Conservation (phyloP, 2,797 vertebrate genomes). For the Coregonus ussuriensis region DNA sequence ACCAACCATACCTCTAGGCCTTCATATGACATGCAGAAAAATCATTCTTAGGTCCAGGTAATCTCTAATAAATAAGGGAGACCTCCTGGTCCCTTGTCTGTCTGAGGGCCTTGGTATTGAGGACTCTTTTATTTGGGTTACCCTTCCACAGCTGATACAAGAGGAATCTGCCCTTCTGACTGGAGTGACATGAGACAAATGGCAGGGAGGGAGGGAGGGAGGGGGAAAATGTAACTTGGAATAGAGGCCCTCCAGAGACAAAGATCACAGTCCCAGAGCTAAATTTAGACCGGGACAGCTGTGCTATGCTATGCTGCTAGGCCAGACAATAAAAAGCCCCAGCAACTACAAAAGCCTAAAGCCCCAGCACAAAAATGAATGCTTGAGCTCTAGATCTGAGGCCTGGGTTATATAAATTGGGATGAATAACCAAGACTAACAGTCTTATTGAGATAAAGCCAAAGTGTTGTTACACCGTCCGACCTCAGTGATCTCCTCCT, state of each 20-base stretch:
- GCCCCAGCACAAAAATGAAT: conserved; percentile 7
- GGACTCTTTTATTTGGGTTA: conserved; percentile 1
- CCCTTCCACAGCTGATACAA: conserved; percentile 29
- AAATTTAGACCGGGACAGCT: conserved; percentile 42
- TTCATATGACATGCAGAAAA: not conserved
- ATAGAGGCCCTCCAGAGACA: conserved; percentile 16
- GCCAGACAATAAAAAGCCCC: conserved; percentile 20
- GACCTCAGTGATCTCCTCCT: conserved; percentile 80
- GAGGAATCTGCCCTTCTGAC: conserved; percentile 36
- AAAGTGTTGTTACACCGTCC: not conserved
- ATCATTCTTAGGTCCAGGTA: not conserved
- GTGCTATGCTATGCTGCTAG: conserved; percentile 39
- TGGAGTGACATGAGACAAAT: conserved; percentile 50
- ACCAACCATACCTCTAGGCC: not conserved
- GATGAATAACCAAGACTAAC: not conserved
- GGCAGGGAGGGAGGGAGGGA: conserved; percentile 24
- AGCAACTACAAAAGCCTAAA: not conserved
- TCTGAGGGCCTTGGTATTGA: conserved; percentile 4
- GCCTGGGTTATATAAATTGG: not conserved
- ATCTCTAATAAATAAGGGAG: no score
- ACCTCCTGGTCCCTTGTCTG: conserved; percentile 5
- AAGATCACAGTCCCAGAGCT: conserved; percentile 34
- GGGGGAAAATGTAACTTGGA: conserved; percentile 15
- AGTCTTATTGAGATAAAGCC: not conserved
- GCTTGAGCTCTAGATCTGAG: conserved; percentile 13